phyloP scores from a whole-genome alignment of 2,888 invertebrate species.

The Caenorhabditis wallacei region DNA sequence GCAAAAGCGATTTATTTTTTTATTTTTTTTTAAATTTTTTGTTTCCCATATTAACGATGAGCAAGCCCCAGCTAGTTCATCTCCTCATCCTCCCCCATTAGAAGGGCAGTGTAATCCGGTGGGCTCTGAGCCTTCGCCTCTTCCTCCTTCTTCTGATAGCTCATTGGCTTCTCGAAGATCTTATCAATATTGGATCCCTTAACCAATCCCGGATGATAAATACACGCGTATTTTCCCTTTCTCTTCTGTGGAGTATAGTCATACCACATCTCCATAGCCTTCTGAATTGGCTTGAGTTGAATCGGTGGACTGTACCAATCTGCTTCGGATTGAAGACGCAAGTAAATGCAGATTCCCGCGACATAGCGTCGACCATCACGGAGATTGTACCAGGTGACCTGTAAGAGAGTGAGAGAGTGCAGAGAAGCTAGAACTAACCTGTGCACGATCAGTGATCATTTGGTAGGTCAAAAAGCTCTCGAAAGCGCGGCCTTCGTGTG shows the following conservation, averaged over 20 bases:
- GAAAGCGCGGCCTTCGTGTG: not conserved
- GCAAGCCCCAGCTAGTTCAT: not conserved
- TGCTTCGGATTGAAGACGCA: not conserved
- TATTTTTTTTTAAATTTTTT: too few species aligned
- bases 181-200: not conserved
- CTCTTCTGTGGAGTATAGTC: constrained; percentile 9
- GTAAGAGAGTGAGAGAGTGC: not conserved
- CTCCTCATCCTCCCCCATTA: not conserved
- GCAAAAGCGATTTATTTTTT: too few species aligned
- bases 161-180: not conserved
- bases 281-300: not conserved
- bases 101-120: not conserved
- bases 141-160: not conserved
- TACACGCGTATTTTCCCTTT: not conserved
- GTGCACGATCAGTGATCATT: constrained; percentile 18
- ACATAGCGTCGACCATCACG: constrained; percentile 7
- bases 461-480: constrained; percentile 17
- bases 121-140: not conserved
- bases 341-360: constrained; percentile 5
- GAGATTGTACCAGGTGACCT: constrained; percentile 23
- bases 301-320: not conserved
- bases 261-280: not conserved
- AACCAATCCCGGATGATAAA: not conserved
- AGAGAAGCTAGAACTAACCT: not conserved
- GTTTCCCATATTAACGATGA: too few species aligned